A percentile compares a stretch with the other conserved stretches of the same genome.
phyloP scores from a whole-genome alignment of 2,113 vertebrate genomes.

The Ictalurus furcatus region DNA sequence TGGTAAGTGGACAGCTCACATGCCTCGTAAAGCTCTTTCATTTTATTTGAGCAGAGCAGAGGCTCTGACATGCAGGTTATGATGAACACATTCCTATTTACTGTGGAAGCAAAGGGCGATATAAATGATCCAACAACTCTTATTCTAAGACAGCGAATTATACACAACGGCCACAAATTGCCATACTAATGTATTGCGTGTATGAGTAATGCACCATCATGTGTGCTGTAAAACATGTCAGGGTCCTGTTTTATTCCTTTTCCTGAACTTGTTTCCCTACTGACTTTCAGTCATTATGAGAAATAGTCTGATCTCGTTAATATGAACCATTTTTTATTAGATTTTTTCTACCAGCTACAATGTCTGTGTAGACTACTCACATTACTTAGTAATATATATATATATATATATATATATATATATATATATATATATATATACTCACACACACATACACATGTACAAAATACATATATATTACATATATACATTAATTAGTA shows the following conservation, averaged over 20 bases:
- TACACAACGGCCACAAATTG: constrained; percentile 42
- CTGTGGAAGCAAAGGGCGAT: constrained; percentile 3
- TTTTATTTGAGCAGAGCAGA: constrained; percentile 30
- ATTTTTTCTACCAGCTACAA: neutral
- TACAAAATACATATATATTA: too few relatives aligned
- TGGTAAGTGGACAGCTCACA: constrained; percentile 32
- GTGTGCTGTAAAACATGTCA: constrained; percentile 25
- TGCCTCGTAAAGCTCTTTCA: constrained; percentile 40
- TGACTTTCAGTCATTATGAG: neutral
- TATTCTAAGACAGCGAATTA: constrained; percentile 46
- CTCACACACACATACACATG: too few relatives aligned
- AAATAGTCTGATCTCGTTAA: constrained; percentile 30
- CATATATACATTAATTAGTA: too few relatives aligned
- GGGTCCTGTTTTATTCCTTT: constrained; percentile 25
- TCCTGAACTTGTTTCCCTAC: constrained; percentile 19
- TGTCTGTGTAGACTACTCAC: too few relatives aligned
- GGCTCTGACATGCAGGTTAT: constrained; percentile 19
- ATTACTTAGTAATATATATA: constrained; percentile 16
- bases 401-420: too few relatives aligned
- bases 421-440: too few relatives aligned
- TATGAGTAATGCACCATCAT: constrained; percentile 34
- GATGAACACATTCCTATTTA: constrained; percentile 43
- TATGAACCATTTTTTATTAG: constrained; percentile 9
- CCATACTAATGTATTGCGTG: constrained; percentile 33
- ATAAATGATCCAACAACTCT: constrained; percentile 48